Base-by-base conservation (phyloP, 2,888 invertebrate genomes). In the Apoda limacodes region DNA sequence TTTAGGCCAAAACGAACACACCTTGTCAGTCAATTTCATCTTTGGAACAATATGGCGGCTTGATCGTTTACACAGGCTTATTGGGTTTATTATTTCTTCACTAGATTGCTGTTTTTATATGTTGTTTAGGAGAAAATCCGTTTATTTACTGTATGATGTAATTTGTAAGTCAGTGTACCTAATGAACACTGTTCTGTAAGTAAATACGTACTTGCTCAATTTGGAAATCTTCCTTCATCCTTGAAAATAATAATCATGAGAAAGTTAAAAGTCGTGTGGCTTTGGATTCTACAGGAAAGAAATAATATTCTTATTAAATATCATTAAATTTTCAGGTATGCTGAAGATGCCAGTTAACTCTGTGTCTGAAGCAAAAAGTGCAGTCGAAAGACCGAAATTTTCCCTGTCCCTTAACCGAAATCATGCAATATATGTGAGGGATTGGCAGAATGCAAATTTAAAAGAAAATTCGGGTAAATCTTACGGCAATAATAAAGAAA, bases 311-410 rank as follows among this genome's bases (percentile, higher is more conserved):
- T 25, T 10, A 2, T 4, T 14, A 25, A 26, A 14, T 38, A 27
- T 22, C 39, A 22, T 36, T 43, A 42, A 30, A 40, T 45, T 72
- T 63, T 9, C 68, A 82, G 81, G 78, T 76, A 59, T 72, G 52
- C 81, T 75, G 78, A 81, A 81, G 78, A 82, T 82, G 81, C 81
- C 75, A 75, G 70, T 75, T 67, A 75, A 76, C 54, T 70, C 68
- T 62, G 58, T 66, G 42, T 55, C 60, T 38, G 65, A 70, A 66
- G 66, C 63, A 49, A 76, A 70, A 66, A 69, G 69, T 67, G 63
- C 66, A 61, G 67, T 62, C 45, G 68, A 65, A 37, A 78, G 65
- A 62, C 48, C 68, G 34, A 78, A 60, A 61, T 66, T 68, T 57
- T 67, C 74, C 34, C 57, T 81, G 35, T 75, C 78, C 40, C 52